Conservation (phyloP, 2,113 vertebrate genomes). For the Albula goreensis region DNA sequence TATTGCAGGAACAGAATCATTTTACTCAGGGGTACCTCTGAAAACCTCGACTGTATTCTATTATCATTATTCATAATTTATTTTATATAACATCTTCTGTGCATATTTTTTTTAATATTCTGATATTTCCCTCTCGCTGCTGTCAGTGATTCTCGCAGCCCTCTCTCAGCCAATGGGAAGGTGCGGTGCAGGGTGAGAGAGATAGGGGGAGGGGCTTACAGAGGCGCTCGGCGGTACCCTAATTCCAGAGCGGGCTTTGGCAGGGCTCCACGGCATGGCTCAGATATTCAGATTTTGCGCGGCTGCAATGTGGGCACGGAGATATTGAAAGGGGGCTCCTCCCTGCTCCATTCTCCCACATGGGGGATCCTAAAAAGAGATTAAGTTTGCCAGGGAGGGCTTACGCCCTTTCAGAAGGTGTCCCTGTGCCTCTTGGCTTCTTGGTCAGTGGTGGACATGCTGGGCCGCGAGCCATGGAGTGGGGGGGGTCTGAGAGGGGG, state of each 20-base stretch:
- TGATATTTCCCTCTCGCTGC: background rate
- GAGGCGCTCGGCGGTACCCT: conserved; percentile 60
- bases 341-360: conserved; percentile 61
- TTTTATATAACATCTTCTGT: background rate
- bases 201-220: conserved; percentile 55
- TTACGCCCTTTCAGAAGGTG: conserved; percentile 78
- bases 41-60: too few species aligned
- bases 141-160: background rate
- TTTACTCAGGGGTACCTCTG: too few species aligned
- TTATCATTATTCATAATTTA: too few species aligned
- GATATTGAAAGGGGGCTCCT: conserved; percentile 67
- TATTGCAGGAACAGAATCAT: too few species aligned
- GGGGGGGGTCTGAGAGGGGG: conserved; percentile 30
- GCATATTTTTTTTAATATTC: too few species aligned
- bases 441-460: conserved; percentile 70
- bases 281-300: conserved; percentile 74
- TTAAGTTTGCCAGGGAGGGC: conserved; percentile 77
- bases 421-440: conserved; percentile 73
- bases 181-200: conserved; percentile 8
- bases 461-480: conserved; percentile 57
- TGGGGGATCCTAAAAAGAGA: conserved; percentile 73
- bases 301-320: conserved; percentile 72
- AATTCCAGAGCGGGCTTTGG: conserved; percentile 69
- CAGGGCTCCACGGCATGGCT: conserved; percentile 61
- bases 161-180: background rate